Evolutionary conservation across 2,797 vertebrate species (phyloP).

Genomic region (Diplodus sargus): DNA sequence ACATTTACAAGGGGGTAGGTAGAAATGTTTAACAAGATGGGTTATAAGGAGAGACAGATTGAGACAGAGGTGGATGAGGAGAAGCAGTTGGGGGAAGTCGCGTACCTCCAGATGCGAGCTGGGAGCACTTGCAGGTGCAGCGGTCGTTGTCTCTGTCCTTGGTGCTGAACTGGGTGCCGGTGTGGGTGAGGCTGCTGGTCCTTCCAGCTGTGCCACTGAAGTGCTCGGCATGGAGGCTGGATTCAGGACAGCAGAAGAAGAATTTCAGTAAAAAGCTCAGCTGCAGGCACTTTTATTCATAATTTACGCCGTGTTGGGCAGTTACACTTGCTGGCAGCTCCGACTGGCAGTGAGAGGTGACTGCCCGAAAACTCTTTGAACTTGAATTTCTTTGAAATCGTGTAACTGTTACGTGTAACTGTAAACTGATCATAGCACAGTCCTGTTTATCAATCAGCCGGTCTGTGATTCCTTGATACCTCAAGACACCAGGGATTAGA

Average conservation of each 20-base stretch:
- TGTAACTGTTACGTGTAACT: neutral
- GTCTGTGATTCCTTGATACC: slow-evolving; percentile 16
- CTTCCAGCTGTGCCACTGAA: slow-evolving; percentile 86
- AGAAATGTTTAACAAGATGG: slow-evolving; percentile 54
- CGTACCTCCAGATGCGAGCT: slow-evolving; percentile 86
- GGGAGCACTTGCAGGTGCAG: slow-evolving; percentile 86
- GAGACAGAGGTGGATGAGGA: slow-evolving; percentile 5
- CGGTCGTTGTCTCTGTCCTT: slow-evolving; percentile 87
- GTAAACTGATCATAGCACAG: slow-evolving; percentile 18
- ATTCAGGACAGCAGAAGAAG: neutral
- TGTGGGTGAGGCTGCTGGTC: slow-evolving; percentile 85
- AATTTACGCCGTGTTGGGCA: slow-evolving; percentile 34
- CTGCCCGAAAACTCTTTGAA: slow-evolving; percentile 11
- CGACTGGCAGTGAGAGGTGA: slow-evolving; percentile 17
- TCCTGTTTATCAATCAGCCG: slow-evolving; percentile 13
- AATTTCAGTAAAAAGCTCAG: slow-evolving; percentile 16
- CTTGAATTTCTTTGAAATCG: slow-evolving; percentile 20
- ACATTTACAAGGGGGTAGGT: slow-evolving; percentile 63
- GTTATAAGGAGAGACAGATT: slow-evolving; percentile 41
- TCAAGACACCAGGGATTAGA: neutral
- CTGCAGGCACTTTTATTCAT: slow-evolving; percentile 13
- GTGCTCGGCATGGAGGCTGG: slow-evolving; percentile 79
- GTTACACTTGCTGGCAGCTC: slow-evolving; percentile 13
- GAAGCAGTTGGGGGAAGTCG: neutral
- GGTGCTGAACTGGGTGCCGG: slow-evolving; percentile 88